A percentile compares a stretch with the other conserved stretches of the same genome.
Conservation (phyloP, 2,113 vertebrate genomes). For the Junco hyemalis region DNA sequence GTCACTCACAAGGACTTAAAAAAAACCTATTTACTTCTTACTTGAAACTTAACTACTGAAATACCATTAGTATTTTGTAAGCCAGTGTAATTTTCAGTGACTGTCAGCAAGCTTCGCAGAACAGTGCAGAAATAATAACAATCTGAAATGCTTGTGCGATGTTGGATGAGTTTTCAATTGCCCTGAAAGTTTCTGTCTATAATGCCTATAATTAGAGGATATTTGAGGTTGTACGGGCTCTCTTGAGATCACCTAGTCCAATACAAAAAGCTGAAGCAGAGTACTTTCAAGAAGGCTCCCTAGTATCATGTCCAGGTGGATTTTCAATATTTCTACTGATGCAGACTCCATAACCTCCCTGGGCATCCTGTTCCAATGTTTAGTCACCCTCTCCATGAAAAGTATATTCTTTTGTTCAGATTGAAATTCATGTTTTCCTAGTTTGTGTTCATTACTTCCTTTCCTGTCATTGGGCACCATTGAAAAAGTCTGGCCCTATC, state of each 20-base stretch:
- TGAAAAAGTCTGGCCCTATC: neutral
- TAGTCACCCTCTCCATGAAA: neutral
- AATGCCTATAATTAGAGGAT: neutral
- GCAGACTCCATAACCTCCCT: neutral
- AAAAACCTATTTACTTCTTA: neutral
- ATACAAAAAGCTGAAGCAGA: neutral
- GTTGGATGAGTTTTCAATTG: neutral
- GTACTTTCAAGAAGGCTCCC: neutral
- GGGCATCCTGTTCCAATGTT: neutral
- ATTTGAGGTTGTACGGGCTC: neutral
- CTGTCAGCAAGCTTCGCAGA: neutral
- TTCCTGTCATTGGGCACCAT: neutral
- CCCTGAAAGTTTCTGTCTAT: neutral
- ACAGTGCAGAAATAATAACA: neutral
- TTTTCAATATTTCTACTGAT: neutral
- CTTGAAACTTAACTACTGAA: neutral
- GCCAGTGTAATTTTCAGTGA: neutral
- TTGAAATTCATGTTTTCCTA: neutral
- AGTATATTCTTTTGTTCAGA: neutral
- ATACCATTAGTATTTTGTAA: neutral
- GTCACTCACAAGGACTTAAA: neutral
- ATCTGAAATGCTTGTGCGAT: neutral
- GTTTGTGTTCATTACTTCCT: neutral
- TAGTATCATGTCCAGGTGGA: neutral
- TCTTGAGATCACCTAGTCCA: neutral